Evolutionary conservation across 2,113 vertebrate genomes (phyloP).

Genomic region (Arothron firmamentum): DNA sequence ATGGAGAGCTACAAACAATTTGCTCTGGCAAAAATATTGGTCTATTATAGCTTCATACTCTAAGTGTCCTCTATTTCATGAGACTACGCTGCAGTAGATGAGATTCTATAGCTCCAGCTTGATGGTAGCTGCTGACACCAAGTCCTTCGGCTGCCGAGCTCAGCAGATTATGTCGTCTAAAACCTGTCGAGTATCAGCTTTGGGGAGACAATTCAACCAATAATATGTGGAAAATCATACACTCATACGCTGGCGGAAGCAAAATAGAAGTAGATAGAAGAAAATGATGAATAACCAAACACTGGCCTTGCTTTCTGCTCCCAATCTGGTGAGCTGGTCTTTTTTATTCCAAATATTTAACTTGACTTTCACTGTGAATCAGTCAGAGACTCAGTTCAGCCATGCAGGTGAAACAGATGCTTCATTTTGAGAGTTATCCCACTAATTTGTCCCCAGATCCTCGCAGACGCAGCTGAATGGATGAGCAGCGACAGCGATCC

Average conservation of each 20-base stretch:
- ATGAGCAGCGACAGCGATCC: background rate
- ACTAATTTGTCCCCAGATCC: slow-evolving; percentile 23
- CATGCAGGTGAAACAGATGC: slow-evolving; percentile 26
- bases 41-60: background rate
- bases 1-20: slow-evolving; percentile 4
- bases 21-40: slow-evolving; percentile 8
- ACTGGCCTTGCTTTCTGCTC: background rate
- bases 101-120: slow-evolving; percentile 19
- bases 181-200: background rate
- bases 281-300: too few species aligned
- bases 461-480: background rate
- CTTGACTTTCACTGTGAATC: background rate
- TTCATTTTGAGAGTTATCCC: background rate
- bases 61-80: slow-evolving; percentile 4
- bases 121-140: background rate
- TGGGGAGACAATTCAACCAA: background rate
- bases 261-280: too few species aligned
- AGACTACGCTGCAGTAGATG: slow-evolving; percentile 17
- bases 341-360: background rate
- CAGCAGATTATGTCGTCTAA: slow-evolving; percentile 5
- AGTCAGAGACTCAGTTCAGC: slow-evolving; percentile 9
- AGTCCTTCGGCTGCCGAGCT: slow-evolving; percentile 17
- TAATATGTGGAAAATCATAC: too few species aligned
- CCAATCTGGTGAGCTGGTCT: background rate
- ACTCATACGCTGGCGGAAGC: too few species aligned